Percentiles rank a stretch among this genome's conserved stretches.
Evolutionary conservation across 1,140 invertebrate species (phyloP).

Genomic region (Lepidostoma basale): DNA sequence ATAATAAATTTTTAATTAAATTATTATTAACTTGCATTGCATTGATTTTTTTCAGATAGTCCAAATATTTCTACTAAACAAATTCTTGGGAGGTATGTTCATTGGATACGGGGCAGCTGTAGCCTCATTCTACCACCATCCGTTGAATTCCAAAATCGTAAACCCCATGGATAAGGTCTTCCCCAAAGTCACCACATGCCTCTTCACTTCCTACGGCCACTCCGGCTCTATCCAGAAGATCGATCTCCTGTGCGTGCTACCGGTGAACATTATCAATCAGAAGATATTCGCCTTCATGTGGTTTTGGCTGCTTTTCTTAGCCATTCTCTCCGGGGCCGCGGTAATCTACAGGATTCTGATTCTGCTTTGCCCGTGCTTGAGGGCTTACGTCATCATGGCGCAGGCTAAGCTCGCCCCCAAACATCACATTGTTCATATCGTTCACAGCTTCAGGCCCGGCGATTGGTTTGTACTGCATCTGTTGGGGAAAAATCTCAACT

Average conservation of each 20-base stretch:
- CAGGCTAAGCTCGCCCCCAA: slow-evolving; percentile 58
- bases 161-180: slow-evolving; percentile 69
- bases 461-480: slow-evolving; percentile 75
- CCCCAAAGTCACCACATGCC: slow-evolving; percentile 83
- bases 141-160: slow-evolving; percentile 50
- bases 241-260: slow-evolving; percentile 75
- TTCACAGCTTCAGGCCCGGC: slow-evolving; percentile 63
- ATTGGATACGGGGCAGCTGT: slow-evolving; percentile 71
- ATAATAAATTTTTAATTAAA: too few relatives aligned
- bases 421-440: slow-evolving; percentile 60
- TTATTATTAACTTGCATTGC: neutral
- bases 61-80: slow-evolving; percentile 69
- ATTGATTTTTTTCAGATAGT: slow-evolving; percentile 57
- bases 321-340: slow-evolving; percentile 66
- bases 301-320: slow-evolving; percentile 80
- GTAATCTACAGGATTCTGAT: slow-evolving; percentile 66
- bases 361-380: slow-evolving; percentile 57
- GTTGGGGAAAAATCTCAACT: slow-evolving; percentile 71
- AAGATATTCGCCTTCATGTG: slow-evolving; percentile 81
- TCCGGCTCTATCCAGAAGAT: slow-evolving; percentile 65
- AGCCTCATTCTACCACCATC: slow-evolving; percentile 51
- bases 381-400: slow-evolving; percentile 63
- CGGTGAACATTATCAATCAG: slow-evolving; percentile 80
- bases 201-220: slow-evolving; percentile 67
- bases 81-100: slow-evolving; percentile 78